These are phyloP conservation scores for Hippopotamyrus pictus DNA, from an alignment of 2,797 vertebrate genomes.

Conservation along the genomic window DNA sequence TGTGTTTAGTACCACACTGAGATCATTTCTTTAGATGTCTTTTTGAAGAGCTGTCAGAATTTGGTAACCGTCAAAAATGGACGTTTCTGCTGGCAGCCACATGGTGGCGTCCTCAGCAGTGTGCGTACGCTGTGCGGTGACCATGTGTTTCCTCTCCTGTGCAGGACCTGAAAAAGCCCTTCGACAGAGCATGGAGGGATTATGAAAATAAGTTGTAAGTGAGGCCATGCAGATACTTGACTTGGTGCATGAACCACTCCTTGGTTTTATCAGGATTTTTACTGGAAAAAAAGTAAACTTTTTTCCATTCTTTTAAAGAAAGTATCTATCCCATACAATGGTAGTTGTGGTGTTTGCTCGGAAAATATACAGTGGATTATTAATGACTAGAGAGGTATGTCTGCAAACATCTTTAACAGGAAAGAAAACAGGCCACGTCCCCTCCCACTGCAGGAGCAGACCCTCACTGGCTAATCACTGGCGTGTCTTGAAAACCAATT, in stretches of 20 bases:
- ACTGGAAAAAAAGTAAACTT: not conserved
- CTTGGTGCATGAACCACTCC: not conserved
- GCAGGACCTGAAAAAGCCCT: constrained; percentile 62
- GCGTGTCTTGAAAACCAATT: not conserved
- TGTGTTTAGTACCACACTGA: not conserved
- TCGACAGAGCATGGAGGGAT: constrained; percentile 64
- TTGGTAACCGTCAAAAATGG: not conserved
- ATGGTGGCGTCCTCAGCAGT: not conserved
- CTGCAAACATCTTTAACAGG: not conserved
- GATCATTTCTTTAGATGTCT: not conserved
- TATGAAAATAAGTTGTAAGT: constrained; percentile 65
- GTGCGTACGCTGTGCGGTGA: not conserved
- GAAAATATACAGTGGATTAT: not conserved
- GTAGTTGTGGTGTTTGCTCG: not conserved
- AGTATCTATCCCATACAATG: not conserved
- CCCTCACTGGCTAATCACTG: not conserved
- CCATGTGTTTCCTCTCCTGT: constrained; percentile 15
- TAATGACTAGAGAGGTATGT: not conserved
- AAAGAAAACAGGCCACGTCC: constrained; percentile 1
- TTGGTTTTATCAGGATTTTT: not conserved
- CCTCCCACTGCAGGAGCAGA: not conserved
- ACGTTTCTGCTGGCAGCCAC: not conserved
- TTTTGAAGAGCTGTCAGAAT: not conserved
- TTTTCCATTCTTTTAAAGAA: not conserved
- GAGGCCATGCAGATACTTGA: not conserved